These are phyloP conservation scores for Phoronis australis DNA, from an alignment of 2,888 invertebrate genomes.

Conservation along the genomic window DNA sequence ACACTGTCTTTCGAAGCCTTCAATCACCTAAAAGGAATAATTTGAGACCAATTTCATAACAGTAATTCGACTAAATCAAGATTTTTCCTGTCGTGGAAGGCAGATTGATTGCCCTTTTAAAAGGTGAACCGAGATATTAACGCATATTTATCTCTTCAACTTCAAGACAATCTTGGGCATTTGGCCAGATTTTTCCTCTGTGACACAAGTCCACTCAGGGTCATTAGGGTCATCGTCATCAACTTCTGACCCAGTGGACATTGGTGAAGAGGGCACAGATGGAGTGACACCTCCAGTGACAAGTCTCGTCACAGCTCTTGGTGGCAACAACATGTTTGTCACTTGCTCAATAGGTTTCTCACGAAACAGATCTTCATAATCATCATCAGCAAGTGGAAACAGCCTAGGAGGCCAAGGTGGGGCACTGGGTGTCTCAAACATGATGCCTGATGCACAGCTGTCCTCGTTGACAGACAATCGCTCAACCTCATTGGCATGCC, in stretches of 20 bases:
- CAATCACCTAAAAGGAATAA: too few species aligned
- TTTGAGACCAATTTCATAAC: too few species aligned
- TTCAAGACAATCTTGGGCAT: too few species aligned
- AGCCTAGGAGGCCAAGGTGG: constrained; percentile 34
- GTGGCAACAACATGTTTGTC: too few species aligned
- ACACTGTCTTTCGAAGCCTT: too few species aligned
- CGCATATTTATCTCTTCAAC: too few species aligned
- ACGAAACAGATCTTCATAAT: constrained; percentile 25
- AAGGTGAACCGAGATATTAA: too few species aligned
- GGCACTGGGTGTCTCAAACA: constrained; percentile 9
- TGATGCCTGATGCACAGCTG: constrained; percentile 7
- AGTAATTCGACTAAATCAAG: too few species aligned
- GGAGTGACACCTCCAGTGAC: constrained; percentile 2
- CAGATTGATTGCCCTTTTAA: too few species aligned
- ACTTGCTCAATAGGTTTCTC: constrained; percentile 18
- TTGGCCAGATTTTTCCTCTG: too few species aligned
- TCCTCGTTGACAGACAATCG: constrained; percentile 18
- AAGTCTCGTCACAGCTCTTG: constrained; percentile 5
- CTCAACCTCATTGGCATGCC: constrained; percentile 10
- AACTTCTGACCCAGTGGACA: neutral
- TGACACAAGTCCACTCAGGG: constrained; percentile 50
- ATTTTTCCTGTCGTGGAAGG: too few species aligned
- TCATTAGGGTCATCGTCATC: constrained; percentile 31
- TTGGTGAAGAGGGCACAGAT: constrained; percentile 3
- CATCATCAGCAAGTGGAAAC: constrained; percentile 39